Evolutionary conservation across 2,888 invertebrate species (phyloP).

Genomic region (Papilio demoleus): DNA sequence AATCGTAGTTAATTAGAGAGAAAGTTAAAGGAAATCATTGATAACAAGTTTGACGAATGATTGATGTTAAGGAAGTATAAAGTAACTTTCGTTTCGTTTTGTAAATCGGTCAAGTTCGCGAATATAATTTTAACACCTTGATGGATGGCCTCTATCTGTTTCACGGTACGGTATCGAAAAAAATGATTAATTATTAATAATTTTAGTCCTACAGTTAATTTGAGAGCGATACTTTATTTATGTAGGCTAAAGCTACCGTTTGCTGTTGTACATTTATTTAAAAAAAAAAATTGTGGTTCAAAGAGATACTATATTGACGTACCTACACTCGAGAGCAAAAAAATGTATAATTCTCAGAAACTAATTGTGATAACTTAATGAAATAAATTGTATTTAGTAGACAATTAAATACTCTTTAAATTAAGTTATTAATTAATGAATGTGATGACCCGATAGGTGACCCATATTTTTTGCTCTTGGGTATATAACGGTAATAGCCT

Average conservation of each 20-base stretch:
- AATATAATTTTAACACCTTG: slow-evolving; percentile 31
- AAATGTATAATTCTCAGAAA: too few species aligned
- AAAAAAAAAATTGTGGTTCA: too few species aligned
- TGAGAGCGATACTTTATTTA: background rate
- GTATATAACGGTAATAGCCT: too few species aligned
- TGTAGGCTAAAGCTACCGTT: slow-evolving; percentile 22
- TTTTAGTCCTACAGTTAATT: slow-evolving; percentile 1
- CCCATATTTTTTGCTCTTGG: too few species aligned
- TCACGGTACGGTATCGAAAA: slow-evolving; percentile 28
- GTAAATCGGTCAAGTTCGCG: slow-evolving; percentile 39
- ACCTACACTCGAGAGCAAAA: too few species aligned
- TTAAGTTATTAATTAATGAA: too few species aligned
- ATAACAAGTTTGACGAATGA: slow-evolving; percentile 33
- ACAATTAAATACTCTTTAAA: too few species aligned
- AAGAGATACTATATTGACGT: too few species aligned
- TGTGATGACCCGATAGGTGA: too few species aligned
- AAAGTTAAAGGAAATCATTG: slow-evolving; percentile 29
- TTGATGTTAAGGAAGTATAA: slow-evolving; percentile 39
- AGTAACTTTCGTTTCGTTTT: slow-evolving; percentile 31
- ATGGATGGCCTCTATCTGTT: slow-evolving; percentile 36
- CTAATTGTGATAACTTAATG: too few species aligned
- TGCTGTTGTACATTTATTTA: background rate
- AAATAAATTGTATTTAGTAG: too few species aligned
- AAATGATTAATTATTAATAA: slow-evolving; percentile 39
- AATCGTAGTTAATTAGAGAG: slow-evolving; percentile 26